Percentiles rank a stretch among this genome's conserved stretches.
These are phyloP conservation scores for Cheilosia soror DNA, from an alignment of 2,888 invertebrate genomes.

Conservation along the genomic window DNA sequence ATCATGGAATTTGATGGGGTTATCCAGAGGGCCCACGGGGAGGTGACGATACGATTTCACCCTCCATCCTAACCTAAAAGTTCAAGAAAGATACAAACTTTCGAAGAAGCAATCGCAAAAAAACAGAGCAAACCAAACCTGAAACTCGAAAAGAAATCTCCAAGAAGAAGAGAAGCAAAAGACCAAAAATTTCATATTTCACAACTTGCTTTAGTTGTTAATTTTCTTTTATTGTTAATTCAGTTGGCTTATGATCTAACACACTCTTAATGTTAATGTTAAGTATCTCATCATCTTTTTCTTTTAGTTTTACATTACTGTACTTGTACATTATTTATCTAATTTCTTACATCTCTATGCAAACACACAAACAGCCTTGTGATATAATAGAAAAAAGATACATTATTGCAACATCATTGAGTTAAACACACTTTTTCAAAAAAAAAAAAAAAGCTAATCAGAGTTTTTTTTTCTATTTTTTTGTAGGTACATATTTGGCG, in stretches of 20 bases:
- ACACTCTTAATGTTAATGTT: conserved; percentile 56
- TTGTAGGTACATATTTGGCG: too few species aligned
- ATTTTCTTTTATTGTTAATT: conserved; percentile 40
- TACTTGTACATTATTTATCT: conserved; percentile 15
- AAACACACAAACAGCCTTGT: conserved; percentile 27
- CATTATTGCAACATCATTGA: conserved; percentile 69
- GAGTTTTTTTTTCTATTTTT: not conserved
- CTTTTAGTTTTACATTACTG: not conserved
- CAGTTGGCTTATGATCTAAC: conserved; percentile 61
- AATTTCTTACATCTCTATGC: conserved; percentile 49
- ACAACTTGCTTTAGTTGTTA: not conserved
- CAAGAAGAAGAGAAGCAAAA: conserved; percentile 5
- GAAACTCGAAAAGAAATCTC: not conserved
- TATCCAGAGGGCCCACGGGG: conserved; percentile 41
- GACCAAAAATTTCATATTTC: conserved; percentile 16
- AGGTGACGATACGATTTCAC: conserved; percentile 39
- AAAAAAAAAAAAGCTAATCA: conserved; percentile 1
- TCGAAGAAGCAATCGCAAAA: not conserved
- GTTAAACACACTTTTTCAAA: conserved; percentile 20
- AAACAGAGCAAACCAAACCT: conserved; percentile 7
- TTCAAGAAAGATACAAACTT: not conserved
- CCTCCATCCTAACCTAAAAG: conserved; percentile 19
- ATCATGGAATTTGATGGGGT: not conserved
- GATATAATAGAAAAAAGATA: conserved; percentile 47
- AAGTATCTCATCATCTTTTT: conserved; percentile 32